Evolutionary conservation across 2,113 vertebrate genomes (phyloP).

Genomic region (Xerus inauris): DNA sequence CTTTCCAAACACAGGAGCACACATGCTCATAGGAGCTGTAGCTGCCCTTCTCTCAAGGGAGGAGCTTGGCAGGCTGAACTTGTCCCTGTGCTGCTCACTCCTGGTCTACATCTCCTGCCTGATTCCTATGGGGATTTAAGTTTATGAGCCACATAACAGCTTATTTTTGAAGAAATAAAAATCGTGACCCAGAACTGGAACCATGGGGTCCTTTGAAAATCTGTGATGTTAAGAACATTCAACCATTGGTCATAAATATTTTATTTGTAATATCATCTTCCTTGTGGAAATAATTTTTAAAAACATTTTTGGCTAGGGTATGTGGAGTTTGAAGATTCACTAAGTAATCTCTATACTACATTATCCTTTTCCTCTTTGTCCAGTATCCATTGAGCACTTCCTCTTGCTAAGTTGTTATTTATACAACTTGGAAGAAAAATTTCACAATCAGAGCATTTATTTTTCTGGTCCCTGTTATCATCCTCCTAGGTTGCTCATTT

Average conservation of each 20-base stretch:
- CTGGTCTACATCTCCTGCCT: not conserved
- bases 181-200: not conserved
- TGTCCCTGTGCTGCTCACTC: not conserved
- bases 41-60: accelerated
- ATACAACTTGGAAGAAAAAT: not conserved
- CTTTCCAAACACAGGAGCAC: not conserved
- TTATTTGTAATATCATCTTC: not conserved
- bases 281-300: not conserved
- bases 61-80: accelerated
- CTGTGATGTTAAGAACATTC: not conserved
- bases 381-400: not conserved
- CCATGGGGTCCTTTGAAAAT: not conserved
- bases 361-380: slow-evolving; percentile 8
- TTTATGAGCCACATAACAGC: slow-evolving; percentile 21
- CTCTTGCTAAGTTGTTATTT: slow-evolving; percentile 27
- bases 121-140: not conserved
- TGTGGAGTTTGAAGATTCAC: not conserved
- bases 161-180: slow-evolving; percentile 55
- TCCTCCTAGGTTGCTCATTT: not conserved
- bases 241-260: not conserved
- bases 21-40: not conserved
- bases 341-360: not conserved
- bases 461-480: not conserved
- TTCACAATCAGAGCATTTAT: not conserved
- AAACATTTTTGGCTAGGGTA: not conserved